These are phyloP conservation scores for Mus minutoides DNA, from an alignment of 2,797 vertebrate genomes.

Conservation along the genomic window DNA sequence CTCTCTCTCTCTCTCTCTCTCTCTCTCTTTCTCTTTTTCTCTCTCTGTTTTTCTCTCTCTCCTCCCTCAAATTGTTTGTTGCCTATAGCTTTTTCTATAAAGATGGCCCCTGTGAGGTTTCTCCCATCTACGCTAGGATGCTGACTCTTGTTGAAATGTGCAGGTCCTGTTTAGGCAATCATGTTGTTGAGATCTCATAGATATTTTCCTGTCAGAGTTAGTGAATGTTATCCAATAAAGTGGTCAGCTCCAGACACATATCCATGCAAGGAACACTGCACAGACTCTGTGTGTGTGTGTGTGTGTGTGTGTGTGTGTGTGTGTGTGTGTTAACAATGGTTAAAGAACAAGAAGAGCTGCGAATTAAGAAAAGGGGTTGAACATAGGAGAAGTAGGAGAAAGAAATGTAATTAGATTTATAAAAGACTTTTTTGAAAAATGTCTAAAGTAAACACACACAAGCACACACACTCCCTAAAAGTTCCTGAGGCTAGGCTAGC, in stretches of 20 bases:
- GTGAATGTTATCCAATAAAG: background rate
- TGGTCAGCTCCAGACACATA: no score
- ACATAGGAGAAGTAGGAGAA: background rate
- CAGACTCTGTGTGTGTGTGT: background rate
- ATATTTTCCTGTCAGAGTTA: background rate
- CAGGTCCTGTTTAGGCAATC: background rate
- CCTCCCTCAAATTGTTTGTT: background rate
- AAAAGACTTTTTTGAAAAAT: background rate
- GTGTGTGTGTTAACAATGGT: background rate
- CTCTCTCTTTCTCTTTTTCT: background rate
- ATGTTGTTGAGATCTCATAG: background rate
- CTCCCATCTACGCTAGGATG: background rate
- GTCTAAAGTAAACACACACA: constrained; percentile 30
- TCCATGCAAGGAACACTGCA: background rate
- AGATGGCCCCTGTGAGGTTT: background rate
- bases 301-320: background rate
- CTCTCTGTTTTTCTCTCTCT: accelerated
- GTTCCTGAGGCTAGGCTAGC: background rate
- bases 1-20: background rate
- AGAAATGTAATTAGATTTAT: background rate
- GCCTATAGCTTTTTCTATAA: background rate
- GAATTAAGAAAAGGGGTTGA: background rate
- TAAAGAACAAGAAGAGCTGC: background rate
- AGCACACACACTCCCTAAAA: background rate
- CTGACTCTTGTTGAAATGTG: background rate